Evolutionary conservation across 92 coral and sea anemone species (phyloP).

Genomic region (Porites lobata): DNA sequence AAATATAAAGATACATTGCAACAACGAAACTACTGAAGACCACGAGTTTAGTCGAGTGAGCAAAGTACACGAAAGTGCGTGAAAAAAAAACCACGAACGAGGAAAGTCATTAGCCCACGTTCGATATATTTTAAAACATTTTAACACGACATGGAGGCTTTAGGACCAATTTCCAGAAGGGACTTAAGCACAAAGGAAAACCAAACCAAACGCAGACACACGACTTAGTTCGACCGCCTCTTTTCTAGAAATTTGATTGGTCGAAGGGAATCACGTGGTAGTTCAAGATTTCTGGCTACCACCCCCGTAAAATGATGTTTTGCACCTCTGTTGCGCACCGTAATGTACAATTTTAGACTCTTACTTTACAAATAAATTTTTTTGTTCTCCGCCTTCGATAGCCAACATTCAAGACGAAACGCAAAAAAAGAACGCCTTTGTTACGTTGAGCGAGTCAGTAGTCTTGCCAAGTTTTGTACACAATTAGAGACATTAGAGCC

Average conservation of each 20-base stretch:
- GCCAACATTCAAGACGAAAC: background rate
- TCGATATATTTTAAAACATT: no score
- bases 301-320: conserved; percentile 32
- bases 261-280: conserved; percentile 71
- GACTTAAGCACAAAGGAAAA: no score
- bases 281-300: conserved; percentile 34
- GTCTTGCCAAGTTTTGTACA: no score
- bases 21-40: no score
- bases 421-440: background rate
- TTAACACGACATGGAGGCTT: no score
- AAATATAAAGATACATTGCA: no score
- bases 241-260: conserved; percentile 87
- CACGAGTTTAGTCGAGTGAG: no score
- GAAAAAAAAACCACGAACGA: no score
- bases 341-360: background rate
- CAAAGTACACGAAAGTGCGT: no score
- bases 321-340: background rate
- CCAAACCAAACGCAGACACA: conserved; percentile 15
- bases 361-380: background rate
- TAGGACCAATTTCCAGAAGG: no score
- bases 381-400: background rate
- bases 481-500: no score
- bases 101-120: no score
- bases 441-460: background rate
- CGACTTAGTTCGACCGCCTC: conserved; percentile 99